Percentiles rank a stretch among this genome's conserved stretches.
Conservation (phyloP, 1,140 invertebrate genomes). For the Helicoverpa armigera region DNA sequence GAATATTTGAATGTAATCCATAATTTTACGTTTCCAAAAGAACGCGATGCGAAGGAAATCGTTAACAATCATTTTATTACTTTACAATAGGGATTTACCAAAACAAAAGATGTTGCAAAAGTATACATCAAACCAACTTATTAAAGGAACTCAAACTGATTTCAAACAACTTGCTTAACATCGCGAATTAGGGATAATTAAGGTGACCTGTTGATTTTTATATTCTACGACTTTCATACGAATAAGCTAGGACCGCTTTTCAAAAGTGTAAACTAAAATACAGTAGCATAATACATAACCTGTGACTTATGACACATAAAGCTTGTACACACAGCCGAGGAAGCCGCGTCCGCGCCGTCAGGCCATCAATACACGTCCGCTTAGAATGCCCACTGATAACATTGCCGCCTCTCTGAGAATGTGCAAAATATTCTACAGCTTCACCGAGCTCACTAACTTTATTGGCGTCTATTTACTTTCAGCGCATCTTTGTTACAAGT, state of each 20-base stretch:
- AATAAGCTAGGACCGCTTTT: background rate
- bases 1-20: slow-evolving; percentile 19
- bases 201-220: background rate
- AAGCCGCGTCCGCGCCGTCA: background rate
- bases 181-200: no score
- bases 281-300: background rate
- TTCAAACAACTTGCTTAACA: no score
- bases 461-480: no score
- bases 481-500: no score
- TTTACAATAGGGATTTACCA: no score
- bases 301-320: background rate
- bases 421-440: slow-evolving; percentile 5
- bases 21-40: slow-evolving; percentile 4
- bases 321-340: no score
- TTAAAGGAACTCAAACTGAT: no score
- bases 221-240: background rate
- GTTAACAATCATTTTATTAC: background rate
- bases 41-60: no score
- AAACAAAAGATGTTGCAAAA: no score
- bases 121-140: no score
- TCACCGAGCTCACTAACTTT: background rate
- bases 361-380: slow-evolving; percentile 22
- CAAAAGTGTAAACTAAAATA: background rate
- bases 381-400: slow-evolving; percentile 22
- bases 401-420: slow-evolving; percentile 1